Conservation (phyloP, 2,113 vertebrate species). For the Hipposideros armiger region DNA sequence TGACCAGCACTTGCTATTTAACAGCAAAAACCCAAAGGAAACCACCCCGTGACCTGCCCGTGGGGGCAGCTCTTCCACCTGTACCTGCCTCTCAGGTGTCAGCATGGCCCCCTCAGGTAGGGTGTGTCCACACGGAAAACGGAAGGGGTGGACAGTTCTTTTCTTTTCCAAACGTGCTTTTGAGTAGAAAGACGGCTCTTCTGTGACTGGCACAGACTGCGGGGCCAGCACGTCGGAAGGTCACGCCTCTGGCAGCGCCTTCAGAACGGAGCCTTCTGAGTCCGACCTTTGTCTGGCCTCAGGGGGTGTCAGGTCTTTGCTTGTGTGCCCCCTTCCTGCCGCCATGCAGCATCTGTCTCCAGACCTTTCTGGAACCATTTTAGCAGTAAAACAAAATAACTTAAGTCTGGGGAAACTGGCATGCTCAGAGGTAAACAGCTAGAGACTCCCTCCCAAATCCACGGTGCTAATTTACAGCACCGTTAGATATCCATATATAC, state of each 20-base stretch:
- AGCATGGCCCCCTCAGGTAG: no score
- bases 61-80: no score
- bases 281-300: neutral
- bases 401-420: neutral
- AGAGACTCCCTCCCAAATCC: neutral
- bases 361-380: neutral
- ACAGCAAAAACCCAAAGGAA: neutral
- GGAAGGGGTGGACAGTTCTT: accelerated
- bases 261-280: no score
- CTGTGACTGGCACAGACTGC: no score
- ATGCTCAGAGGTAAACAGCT: neutral
- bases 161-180: neutral
- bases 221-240: neutral
- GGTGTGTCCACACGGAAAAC: no score
- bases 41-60: no score
- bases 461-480: accelerated
- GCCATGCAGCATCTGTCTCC: neutral
- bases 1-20: neutral
- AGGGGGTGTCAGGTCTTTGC: accelerated
- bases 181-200: no score
- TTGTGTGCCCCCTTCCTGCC: neutral
- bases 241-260: accelerated
- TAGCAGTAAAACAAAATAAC: neutral
- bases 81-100: no score
- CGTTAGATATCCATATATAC: neutral